Evolutionary conservation across 2,113 vertebrate species (phyloP).

Genomic region (Syngnathus scovelli): DNA sequence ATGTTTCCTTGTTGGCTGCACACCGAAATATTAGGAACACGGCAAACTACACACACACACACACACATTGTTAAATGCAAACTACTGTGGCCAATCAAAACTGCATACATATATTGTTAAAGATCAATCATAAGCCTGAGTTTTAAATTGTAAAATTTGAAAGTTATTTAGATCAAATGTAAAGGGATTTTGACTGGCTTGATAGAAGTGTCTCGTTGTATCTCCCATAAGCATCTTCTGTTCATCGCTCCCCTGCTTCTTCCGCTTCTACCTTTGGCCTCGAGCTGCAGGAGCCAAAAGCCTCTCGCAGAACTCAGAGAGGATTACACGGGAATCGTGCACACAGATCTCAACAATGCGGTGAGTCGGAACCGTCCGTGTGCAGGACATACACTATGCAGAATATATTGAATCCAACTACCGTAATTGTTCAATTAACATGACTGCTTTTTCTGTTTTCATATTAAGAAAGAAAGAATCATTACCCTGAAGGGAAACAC

Average conservation of each 20-base stretch:
- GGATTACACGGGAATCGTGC: constrained; percentile 35
- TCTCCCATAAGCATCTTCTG: constrained; percentile 61
- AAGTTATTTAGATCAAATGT: background rate
- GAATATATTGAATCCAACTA: too few relatives aligned
- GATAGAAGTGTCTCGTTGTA: background rate
- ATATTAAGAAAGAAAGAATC: constrained; percentile 26
- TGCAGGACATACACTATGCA: too few relatives aligned
- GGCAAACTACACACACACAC: too few relatives aligned
- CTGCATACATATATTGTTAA: too few relatives aligned
- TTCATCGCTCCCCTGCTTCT: constrained; percentile 61
- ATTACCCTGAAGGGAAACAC: constrained; percentile 3
- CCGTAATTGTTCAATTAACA: background rate
- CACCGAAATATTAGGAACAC: too few relatives aligned
- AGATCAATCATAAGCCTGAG: too few relatives aligned
- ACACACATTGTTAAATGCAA: too few relatives aligned
- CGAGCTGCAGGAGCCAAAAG: constrained; percentile 48
- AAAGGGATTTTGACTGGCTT: background rate
- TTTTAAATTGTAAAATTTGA: too few relatives aligned
- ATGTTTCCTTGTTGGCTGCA: background rate
- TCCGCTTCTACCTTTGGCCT: constrained; percentile 62
- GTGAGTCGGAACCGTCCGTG: constrained; percentile 52
- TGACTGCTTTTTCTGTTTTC: constrained; percentile 6
- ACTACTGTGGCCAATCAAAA: too few relatives aligned
- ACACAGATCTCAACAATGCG: constrained; percentile 20
- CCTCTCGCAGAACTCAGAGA: background rate